Evolutionary conservation across 1,140 invertebrate species (phyloP).

Genomic region (Pentalonia nigronervosa): DNA sequence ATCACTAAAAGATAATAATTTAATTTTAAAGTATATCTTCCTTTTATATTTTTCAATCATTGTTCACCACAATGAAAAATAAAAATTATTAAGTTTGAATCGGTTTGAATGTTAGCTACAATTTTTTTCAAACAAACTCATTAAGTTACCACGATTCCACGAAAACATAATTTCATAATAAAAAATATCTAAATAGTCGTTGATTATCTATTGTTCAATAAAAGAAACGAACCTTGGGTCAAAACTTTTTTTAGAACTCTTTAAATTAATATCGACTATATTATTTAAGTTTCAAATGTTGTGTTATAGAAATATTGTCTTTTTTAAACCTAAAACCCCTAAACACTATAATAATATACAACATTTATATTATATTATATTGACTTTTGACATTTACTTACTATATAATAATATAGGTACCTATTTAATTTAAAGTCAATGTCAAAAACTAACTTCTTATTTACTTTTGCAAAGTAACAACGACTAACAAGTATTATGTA

Average conservation of each 20-base stretch:
- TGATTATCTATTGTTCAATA: background rate
- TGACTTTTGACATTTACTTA: background rate
- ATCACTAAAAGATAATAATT: background rate
- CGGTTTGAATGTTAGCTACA: background rate
- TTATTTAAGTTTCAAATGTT: background rate
- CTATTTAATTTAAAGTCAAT: background rate
- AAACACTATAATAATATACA: background rate
- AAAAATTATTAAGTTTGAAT: background rate
- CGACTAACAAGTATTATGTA: background rate
- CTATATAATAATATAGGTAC: background rate
- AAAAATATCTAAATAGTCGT: background rate
- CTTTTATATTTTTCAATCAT: background rate
- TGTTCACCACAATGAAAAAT: background rate
- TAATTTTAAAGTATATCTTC: background rate
- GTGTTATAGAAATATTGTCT: background rate
- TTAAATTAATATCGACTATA: background rate
- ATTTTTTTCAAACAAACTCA: background rate
- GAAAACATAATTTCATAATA: background rate
- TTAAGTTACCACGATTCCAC: background rate
- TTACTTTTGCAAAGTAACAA: background rate
- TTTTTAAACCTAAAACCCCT: background rate
- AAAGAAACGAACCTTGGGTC: background rate
- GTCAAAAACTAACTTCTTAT: background rate
- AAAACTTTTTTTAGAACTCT: background rate
- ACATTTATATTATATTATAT: background rate